Evolutionary conservation across 2,888 invertebrate genomes (phyloP).

Genomic region (Branchipolynoe longqiensis): DNA sequence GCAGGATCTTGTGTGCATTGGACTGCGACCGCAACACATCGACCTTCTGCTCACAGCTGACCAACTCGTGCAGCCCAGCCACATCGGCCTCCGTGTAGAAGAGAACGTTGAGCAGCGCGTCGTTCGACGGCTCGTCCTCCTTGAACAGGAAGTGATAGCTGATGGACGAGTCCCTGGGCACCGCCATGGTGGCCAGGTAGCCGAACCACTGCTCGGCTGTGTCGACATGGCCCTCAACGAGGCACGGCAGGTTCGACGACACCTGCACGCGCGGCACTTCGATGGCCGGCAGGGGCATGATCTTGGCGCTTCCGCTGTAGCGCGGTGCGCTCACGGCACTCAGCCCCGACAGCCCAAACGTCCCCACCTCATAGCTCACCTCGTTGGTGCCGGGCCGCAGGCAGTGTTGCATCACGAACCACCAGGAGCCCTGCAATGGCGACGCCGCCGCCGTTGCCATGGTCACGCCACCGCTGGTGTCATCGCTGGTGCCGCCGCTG

Average conservation of each 20-base stretch:
- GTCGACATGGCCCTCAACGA: conserved; percentile 52
- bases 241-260: conserved; percentile 37
- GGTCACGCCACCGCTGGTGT: background rate
- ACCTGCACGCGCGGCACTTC: background rate
- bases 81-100: conserved; percentile 52
- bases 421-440: conserved; percentile 39
- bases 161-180: conserved; percentile 54
- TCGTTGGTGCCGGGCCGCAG: background rate
- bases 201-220: conserved; percentile 56
- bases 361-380: conserved; percentile 50
- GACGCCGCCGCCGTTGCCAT: background rate
- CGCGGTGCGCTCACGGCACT: conserved; percentile 34
- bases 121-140: conserved; percentile 50
- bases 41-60: conserved; percentile 29
- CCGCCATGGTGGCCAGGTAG: conserved; percentile 56
- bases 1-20: conserved; percentile 53
- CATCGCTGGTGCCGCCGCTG: background rate
- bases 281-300: background rate
- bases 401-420: conserved; percentile 53
- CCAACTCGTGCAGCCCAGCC: background rate
- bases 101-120: conserved; percentile 43
- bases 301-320: conserved; percentile 24
- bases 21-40: background rate
- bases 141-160: conserved; percentile 57
- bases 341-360: conserved; percentile 37